Evolutionary conservation across 2,797 vertebrate species (phyloP).

Genomic region (Dromococcyx pavoninus): DNA sequence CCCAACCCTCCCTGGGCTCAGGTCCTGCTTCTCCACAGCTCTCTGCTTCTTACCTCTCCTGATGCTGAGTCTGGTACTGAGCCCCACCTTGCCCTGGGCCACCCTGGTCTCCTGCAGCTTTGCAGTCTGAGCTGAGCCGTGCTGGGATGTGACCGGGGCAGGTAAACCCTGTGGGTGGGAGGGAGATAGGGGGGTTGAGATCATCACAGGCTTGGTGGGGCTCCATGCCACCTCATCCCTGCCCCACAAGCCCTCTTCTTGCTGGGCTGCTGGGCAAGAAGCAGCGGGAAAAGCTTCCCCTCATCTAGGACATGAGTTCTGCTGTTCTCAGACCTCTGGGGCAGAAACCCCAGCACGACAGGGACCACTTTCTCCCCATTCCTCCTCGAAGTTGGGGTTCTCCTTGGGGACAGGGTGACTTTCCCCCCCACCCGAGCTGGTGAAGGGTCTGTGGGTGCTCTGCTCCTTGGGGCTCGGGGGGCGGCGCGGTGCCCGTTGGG

Average conservation of each 20-base stretch:
- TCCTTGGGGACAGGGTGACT: neutral
- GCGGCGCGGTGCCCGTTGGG: neutral
- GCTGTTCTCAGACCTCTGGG: neutral
- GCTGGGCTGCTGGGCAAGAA: neutral
- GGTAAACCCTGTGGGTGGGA: neutral
- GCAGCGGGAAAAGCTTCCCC: neutral
- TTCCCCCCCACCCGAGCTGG: neutral
- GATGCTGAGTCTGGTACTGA: neutral
- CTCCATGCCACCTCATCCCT: neutral
- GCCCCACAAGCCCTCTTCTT: neutral
- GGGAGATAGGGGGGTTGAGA: neutral
- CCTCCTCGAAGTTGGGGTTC: neutral
- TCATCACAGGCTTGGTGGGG: neutral
- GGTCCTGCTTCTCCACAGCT: neutral
- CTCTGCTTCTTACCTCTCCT: neutral
- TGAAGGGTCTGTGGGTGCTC: neutral
- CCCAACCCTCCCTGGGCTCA: neutral
- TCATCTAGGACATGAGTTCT: neutral
- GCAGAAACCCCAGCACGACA: neutral
- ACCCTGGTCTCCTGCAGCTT: neutral
- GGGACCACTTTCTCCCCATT: neutral
- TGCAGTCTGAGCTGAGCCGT: neutral
- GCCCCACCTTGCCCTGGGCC: neutral
- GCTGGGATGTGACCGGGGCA: accelerated
- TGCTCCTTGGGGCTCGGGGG: neutral